Percentiles rank a stretch among this genome's conserved stretches.
Conservation (phyloP, 2,888 invertebrate species). For the Copidosoma aretas region DNA sequence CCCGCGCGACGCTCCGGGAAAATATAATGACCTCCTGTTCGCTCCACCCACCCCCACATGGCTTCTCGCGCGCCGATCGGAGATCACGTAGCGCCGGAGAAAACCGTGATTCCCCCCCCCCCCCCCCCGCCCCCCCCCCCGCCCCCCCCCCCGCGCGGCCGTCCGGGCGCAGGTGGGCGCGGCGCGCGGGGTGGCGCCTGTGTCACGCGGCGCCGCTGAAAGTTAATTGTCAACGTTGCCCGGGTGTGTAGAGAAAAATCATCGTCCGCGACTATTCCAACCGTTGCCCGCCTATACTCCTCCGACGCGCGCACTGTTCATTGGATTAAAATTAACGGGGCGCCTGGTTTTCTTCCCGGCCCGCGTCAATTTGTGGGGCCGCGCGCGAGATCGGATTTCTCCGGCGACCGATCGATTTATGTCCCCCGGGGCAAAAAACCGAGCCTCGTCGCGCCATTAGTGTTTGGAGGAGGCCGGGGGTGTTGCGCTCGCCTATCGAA, state of each 20-base stretch:
- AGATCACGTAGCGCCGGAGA: slow-evolving; percentile 44
- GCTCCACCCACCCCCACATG: too few species aligned
- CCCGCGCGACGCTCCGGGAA: slow-evolving; percentile 59
- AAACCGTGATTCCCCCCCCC: slow-evolving; percentile 48
- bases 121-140: too few species aligned
- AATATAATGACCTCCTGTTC: slow-evolving; percentile 62
- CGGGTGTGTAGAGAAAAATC: slow-evolving; percentile 21
- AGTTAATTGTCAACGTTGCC: slow-evolving; percentile 38
- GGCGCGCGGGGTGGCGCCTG: too few species aligned
- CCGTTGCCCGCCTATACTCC: not conserved
- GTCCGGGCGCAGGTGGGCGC: too few species aligned
- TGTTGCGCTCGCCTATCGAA: slow-evolving; percentile 32
- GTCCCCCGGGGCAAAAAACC: not conserved
- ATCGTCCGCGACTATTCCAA: slow-evolving; percentile 17
- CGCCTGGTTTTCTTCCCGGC: too few species aligned
- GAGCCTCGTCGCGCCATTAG: slow-evolving; percentile 20
- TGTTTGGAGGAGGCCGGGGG: slow-evolving; percentile 33
- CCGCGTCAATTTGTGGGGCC: too few species aligned
- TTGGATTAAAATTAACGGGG: too few species aligned
- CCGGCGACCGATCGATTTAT: too few species aligned
- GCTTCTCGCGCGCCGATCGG: too few species aligned
- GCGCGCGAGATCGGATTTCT: too few species aligned
- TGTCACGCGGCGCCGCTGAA: slow-evolving; percentile 31
- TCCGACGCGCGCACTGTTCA: not conserved
- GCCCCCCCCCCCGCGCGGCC: too few species aligned